Percentiles rank a stretch among this genome's conserved stretches.
phyloP scores from a whole-genome alignment of 2,797 vertebrate species.

The Fratercula arctica region DNA sequence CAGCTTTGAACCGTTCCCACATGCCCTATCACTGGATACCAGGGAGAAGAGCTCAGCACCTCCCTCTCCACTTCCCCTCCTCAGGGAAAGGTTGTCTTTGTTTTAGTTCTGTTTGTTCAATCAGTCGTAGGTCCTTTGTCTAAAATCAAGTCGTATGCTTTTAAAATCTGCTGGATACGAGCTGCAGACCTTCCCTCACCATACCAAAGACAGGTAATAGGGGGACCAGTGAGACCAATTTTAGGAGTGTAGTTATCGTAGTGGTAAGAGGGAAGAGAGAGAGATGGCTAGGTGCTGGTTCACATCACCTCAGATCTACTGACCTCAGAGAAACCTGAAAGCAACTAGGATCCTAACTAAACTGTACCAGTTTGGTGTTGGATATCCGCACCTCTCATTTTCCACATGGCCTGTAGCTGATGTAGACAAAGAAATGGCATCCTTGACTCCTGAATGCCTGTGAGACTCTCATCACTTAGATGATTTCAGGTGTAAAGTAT shows the following conservation, averaged over 20 bases:
- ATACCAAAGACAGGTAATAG: background rate
- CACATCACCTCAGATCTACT: background rate
- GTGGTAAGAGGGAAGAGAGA: background rate
- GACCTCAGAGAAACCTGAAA: background rate
- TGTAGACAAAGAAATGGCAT: background rate
- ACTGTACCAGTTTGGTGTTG: background rate
- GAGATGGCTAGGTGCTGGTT: background rate
- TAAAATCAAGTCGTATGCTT: background rate
- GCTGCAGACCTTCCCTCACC: background rate
- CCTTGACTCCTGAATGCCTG: background rate
- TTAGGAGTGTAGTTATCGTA: background rate
- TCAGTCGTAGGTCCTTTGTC: background rate
- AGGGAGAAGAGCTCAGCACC: background rate
- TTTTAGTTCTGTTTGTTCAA: background rate
- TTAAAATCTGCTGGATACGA: background rate
- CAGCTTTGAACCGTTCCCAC: background rate
- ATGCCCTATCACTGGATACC: fast-evolving
- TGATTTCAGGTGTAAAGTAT: slow-evolving; percentile 5
- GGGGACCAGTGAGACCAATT: background rate
- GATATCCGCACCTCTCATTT: background rate
- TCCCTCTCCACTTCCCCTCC: background rate
- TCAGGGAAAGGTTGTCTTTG: background rate
- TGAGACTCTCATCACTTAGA: background rate
- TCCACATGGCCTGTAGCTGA: background rate
- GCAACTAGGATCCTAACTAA: background rate